phyloP scores from a whole-genome alignment of 2,113 vertebrate species.

The Typhlomys cinereus region DNA sequence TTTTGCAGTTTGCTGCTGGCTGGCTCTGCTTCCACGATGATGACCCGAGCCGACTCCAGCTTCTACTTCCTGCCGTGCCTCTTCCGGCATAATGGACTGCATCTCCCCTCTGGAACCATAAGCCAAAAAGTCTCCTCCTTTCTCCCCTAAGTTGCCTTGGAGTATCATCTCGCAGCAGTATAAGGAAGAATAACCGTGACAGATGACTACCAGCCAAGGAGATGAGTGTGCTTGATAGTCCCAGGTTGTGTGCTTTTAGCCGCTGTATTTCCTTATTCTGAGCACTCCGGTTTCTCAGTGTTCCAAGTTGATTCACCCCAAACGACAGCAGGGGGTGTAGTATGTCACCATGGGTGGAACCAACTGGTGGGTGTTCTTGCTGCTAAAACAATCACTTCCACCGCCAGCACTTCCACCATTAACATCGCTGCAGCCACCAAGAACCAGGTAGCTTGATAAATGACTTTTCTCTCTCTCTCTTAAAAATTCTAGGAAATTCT shows the following conservation, averaged over 20 bases:
- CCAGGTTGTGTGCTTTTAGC: background rate
- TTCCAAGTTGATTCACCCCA: background rate
- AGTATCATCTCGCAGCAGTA: too few species aligned
- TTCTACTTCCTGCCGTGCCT: too few species aligned
- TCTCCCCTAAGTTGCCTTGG: too few species aligned
- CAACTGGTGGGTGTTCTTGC: background rate
- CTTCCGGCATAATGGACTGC: too few species aligned
- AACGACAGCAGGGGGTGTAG: background rate
- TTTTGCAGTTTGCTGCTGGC: too few species aligned
- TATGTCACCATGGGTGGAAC: background rate
- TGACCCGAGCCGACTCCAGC: too few species aligned
- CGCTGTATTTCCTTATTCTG: background rate
- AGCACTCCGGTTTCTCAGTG: background rate
- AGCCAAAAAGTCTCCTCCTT: too few species aligned
- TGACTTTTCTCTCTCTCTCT: conserved; percentile 8
- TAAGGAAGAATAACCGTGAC: too few species aligned
- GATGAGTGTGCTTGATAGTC: background rate
- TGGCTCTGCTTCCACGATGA: too few species aligned
- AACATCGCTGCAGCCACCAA: background rate
- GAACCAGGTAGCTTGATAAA: background rate
- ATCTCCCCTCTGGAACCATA: too few species aligned
- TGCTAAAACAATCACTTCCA: background rate
- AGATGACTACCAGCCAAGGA: conserved; percentile 9
- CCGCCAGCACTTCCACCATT: too few species aligned
- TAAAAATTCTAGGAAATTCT: conserved; percentile 24